Evolutionary conservation across 2,888 invertebrate species (phyloP).

Genomic region (Plagodis pulveraria): DNA sequence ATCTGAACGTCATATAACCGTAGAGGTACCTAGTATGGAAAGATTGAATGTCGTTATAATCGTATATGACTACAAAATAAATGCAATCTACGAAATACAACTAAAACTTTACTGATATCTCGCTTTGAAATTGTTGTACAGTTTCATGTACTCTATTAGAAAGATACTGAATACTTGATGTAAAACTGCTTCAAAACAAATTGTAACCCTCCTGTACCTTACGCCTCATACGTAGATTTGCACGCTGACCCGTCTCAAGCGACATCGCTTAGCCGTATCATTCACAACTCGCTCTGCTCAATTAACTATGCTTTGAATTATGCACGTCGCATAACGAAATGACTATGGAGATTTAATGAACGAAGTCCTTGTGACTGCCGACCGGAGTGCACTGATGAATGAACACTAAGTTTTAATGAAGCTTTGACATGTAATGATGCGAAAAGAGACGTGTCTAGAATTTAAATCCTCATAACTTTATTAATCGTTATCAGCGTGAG

Average conservation of each 20-base stretch:
- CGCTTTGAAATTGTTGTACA: too few relatives aligned
- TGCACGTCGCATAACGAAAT: conserved; percentile 31
- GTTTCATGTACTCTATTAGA: too few relatives aligned
- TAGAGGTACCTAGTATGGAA: too few relatives aligned
- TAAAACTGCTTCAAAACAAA: too few relatives aligned
- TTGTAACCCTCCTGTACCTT: conserved; percentile 3
- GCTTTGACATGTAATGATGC: conserved; percentile 11
- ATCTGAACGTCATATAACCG: too few relatives aligned
- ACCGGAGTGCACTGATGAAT: conserved; percentile 20
- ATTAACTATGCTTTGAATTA: conserved; percentile 69
- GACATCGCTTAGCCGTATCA: conserved; percentile 67
- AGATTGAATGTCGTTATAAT: too few relatives aligned
- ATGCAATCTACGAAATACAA: too few relatives aligned
- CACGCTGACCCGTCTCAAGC: conserved; percentile 46
- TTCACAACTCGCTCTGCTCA: conserved; percentile 66
- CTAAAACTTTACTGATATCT: too few relatives aligned
- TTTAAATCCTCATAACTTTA: neutral
- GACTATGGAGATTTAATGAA: conserved; percentile 37
- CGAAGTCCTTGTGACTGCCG: conserved; percentile 28
- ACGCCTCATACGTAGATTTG: conserved; percentile 18
- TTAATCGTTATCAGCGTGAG: neutral
- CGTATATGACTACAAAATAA: too few relatives aligned
- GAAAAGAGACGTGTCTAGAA: neutral
- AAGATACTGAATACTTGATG: too few relatives aligned
- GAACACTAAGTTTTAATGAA: conserved; percentile 22